Percentiles rank a stretch among this genome's conserved stretches.
Conservation (phyloP, 2,797 vertebrate genomes). For the Platyrinchus mystaceus region DNA sequence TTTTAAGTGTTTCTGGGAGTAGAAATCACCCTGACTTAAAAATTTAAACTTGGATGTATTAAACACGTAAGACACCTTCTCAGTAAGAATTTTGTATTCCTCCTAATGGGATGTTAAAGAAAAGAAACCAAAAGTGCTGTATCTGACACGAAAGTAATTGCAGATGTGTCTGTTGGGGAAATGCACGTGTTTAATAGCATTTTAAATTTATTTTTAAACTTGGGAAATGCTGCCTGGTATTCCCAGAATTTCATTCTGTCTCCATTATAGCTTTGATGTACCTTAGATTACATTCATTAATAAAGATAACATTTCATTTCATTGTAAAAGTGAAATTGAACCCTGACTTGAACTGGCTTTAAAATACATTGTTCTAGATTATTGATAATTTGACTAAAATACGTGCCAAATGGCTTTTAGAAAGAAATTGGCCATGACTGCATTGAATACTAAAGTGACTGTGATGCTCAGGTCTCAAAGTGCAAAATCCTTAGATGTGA, state of each 20-base stretch:
- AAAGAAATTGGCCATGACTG: neutral
- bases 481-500: neutral
- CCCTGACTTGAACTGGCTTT: constrained; percentile 24
- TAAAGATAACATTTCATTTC: constrained; percentile 49
- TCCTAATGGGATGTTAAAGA: neutral
- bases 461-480: neutral
- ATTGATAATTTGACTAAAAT: constrained; percentile 47
- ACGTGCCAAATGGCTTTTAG: constrained; percentile 35
- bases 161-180: neutral
- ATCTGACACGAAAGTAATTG: neutral
- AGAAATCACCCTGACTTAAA: neutral
- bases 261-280: constrained; percentile 10
- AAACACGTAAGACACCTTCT: neutral
- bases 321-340: constrained; percentile 36
- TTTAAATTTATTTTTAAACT: constrained; percentile 54
- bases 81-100: neutral
- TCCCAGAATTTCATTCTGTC: constrained; percentile 53
- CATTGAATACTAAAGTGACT: neutral
- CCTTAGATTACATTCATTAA: constrained; percentile 28
- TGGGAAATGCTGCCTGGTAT: constrained; percentile 28
- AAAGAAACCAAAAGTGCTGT: neutral
- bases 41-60: neutral
- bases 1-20: neutral
- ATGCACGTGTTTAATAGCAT: neutral
- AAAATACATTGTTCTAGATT: neutral